These are phyloP conservation scores for Ivindomyrus marchei DNA, from an alignment of 2,113 vertebrate species.

Conservation along the genomic window DNA sequence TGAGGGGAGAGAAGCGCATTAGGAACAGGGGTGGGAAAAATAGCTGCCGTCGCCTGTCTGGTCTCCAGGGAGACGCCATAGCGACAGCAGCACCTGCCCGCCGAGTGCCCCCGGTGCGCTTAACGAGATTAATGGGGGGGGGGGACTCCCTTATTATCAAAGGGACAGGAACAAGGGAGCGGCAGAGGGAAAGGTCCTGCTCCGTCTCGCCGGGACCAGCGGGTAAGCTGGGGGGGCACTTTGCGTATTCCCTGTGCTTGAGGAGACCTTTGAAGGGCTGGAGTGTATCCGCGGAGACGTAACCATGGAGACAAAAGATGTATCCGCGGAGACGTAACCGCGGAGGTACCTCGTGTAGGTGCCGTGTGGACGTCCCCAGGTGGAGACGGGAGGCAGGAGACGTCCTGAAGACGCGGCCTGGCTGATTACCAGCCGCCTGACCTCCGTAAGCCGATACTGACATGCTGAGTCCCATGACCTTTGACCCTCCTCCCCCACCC, in stretches of 20 bases:
- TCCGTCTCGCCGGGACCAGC: neutral
- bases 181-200: neutral
- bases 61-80: slow-evolving; percentile 46
- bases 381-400: neutral
- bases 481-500: neutral
- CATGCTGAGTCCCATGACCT: neutral
- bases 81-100: slow-evolving; percentile 39
- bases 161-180: neutral
- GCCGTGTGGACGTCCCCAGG: neutral
- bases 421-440: neutral
- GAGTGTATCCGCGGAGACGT: neutral
- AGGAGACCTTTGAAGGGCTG: neutral
- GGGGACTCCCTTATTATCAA: slow-evolving; percentile 36
- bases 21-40: neutral
- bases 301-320: neutral
- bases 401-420: neutral
- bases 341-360: neutral
- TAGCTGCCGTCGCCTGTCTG: slow-evolving; percentile 30
- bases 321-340: neutral
- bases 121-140: slow-evolving; percentile 48
- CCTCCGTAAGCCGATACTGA: neutral
- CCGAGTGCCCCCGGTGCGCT: neutral
- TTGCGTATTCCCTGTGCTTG: neutral
- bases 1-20: neutral
- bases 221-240: neutral